A percentile compares a stretch with the other conserved stretches of the same genome.
phyloP scores from a whole-genome alignment of 2,797 vertebrate genomes.

The Acropternis orthonyx region DNA sequence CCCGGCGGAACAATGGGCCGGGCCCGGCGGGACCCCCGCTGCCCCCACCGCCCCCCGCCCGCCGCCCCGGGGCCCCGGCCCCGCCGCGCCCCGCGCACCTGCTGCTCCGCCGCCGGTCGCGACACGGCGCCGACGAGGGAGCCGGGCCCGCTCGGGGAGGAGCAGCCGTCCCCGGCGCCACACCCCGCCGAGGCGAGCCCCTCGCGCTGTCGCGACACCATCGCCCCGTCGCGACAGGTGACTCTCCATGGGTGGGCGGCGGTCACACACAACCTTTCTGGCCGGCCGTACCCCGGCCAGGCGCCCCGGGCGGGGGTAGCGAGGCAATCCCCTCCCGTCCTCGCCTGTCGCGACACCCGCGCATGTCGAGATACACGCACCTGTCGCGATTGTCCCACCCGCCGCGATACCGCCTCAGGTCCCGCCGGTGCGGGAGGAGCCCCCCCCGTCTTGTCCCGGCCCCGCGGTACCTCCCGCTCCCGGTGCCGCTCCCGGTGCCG shows the following conservation, averaged over 20 bases:
- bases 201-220: background rate
- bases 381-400: background rate
- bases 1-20: constrained; percentile 1
- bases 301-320: too few species aligned
- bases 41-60: background rate
- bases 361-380: background rate
- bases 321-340: background rate
- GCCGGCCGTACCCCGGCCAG: too few species aligned
- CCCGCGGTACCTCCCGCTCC: background rate
- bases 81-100: background rate
- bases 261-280: background rate
- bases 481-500: background rate
- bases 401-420: background rate
- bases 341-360: background rate
- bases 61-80: background rate
- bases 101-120: background rate
- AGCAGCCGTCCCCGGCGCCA: background rate
- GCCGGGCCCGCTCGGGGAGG: background rate
- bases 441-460: fast-evolving
- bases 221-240: background rate
- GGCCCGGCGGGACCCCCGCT: background rate
- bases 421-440: background rate
- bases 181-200: background rate
- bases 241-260: background rate
- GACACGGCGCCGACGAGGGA: background rate